Conservation (phyloP, 2,888 invertebrate genomes). For the Drosophila seclusa region DNA sequence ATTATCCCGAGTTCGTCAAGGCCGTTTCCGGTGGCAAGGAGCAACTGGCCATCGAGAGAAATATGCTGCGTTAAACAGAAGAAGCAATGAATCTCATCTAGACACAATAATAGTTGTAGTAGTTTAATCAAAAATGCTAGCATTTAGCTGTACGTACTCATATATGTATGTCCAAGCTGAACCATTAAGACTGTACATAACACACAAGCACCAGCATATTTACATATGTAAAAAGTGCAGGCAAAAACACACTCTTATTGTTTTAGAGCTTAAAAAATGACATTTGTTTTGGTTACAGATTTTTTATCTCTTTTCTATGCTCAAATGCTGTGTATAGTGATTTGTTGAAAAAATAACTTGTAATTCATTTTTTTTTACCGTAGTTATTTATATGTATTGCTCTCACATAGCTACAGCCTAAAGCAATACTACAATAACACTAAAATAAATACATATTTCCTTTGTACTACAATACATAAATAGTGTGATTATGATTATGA, state of each 20-base stretch:
- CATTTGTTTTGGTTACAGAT: background rate
- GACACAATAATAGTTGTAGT: slow-evolving; percentile 58
- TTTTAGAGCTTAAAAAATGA: background rate
- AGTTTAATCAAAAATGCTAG: slow-evolving; percentile 52
- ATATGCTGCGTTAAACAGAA: slow-evolving; percentile 54
- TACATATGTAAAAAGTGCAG: slow-evolving; percentile 1
- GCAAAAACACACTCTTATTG: background rate
- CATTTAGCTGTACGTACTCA: slow-evolving; percentile 17
- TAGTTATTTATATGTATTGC: too few relatives aligned
- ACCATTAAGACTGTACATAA: slow-evolving; percentile 71
- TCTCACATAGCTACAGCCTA: slow-evolving; percentile 8
- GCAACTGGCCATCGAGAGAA: slow-evolving; percentile 52
- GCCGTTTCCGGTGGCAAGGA: slow-evolving; percentile 76
- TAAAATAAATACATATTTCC: slow-evolving; percentile 56
- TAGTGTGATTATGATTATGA: slow-evolving; percentile 18
- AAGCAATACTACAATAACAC: slow-evolving; percentile 34
- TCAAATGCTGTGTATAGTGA: background rate
- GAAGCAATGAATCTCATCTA: background rate
- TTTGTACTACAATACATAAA: slow-evolving; percentile 60
- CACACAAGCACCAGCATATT: slow-evolving; percentile 12
- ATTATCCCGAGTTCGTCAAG: slow-evolving; percentile 91
- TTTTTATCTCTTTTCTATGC: background rate
- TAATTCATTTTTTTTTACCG: background rate
- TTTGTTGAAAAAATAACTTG: background rate
- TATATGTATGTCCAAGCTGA: slow-evolving; percentile 48